A percentile compares a stretch with the other conserved stretches of the same genome.
Evolutionary conservation across 2,888 invertebrate genomes (phyloP).

Genomic region (Vandiemenella viatica): DNA sequence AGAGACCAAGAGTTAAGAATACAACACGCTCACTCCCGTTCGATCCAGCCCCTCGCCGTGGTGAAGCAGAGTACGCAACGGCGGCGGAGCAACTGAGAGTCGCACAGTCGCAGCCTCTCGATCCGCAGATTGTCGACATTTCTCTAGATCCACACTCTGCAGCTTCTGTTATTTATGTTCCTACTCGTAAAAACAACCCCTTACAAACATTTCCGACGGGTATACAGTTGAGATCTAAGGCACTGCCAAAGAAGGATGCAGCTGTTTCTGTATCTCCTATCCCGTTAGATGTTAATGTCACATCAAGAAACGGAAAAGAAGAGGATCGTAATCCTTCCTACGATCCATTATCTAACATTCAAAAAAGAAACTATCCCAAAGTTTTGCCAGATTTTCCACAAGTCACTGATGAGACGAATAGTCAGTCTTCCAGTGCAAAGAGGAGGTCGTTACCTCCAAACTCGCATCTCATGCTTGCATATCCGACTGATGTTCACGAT

Average conservation of each 20-base stretch:
- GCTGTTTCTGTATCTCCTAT: constrained; percentile 21
- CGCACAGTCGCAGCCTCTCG: neutral
- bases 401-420: constrained; percentile 3
- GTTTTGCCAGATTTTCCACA: constrained; percentile 57
- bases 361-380: constrained; percentile 68
- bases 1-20: constrained; percentile 23
- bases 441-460: constrained; percentile 49
- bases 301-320: constrained; percentile 44
- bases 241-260: constrained; percentile 13
- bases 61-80: neutral
- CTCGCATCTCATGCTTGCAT: constrained; percentile 21
- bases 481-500: no score
- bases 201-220: constrained; percentile 9
- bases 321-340: constrained; percentile 41
- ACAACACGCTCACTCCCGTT: constrained; percentile 48
- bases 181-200: neutral
- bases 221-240: neutral
- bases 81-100: neutral
- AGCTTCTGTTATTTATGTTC: neutral
- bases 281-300: constrained; percentile 53
- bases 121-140: constrained; percentile 5
- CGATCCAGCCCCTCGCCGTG: constrained; percentile 40
- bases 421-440: constrained; percentile 29
- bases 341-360: constrained; percentile 56
- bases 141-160: neutral